These are phyloP conservation scores for Erpetoichthys calabaricus DNA, from an alignment of 2,797 vertebrate species.

Conservation along the genomic window DNA sequence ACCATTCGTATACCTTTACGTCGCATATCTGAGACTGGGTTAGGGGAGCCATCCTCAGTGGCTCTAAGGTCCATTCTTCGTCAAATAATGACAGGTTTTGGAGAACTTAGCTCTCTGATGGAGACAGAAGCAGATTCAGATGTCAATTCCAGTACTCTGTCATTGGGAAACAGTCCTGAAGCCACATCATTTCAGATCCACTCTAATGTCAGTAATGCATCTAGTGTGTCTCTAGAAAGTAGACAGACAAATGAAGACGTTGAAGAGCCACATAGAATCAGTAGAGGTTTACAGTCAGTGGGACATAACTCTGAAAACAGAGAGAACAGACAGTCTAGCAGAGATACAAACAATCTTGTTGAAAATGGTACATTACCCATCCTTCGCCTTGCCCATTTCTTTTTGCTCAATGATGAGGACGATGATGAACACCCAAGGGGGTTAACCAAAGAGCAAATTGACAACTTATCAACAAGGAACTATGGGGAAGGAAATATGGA, in stretches of 20 bases:
- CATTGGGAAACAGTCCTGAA: conserved; percentile 23
- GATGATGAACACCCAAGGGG: conserved; percentile 68
- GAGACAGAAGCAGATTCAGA: conserved; percentile 77
- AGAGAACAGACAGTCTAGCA: conserved; percentile 44
- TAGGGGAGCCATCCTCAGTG: conserved; percentile 75
- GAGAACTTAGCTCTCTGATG: conserved; percentile 83
- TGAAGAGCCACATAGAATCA: conserved; percentile 32
- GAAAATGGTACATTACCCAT: conserved; percentile 80
- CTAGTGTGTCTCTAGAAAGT: neutral
- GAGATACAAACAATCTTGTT: conserved; percentile 67
- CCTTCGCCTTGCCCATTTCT: conserved; percentile 79
- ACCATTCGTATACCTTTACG: conserved; percentile 80
- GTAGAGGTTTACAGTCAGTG: conserved; percentile 2
- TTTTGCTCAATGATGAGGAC: conserved; percentile 76
- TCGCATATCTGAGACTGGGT: conserved; percentile 73
- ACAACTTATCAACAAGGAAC: conserved; percentile 82
- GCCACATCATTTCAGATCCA: conserved; percentile 28
- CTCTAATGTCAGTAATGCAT: conserved; percentile 26
- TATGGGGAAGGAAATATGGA: conserved; percentile 72
- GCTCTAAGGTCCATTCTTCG: conserved; percentile 77
- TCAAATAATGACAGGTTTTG: conserved; percentile 89
- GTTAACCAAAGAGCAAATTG: conserved; percentile 95
- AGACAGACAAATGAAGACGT: conserved; percentile 8
- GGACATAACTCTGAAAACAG: conserved; percentile 23
- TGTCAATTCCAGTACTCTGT: conserved; percentile 33